A percentile compares a stretch with the other conserved stretches of the same genome.
phyloP scores from a whole-genome alignment of 2,888 invertebrate genomes.

The Heteropelma amictum region DNA sequence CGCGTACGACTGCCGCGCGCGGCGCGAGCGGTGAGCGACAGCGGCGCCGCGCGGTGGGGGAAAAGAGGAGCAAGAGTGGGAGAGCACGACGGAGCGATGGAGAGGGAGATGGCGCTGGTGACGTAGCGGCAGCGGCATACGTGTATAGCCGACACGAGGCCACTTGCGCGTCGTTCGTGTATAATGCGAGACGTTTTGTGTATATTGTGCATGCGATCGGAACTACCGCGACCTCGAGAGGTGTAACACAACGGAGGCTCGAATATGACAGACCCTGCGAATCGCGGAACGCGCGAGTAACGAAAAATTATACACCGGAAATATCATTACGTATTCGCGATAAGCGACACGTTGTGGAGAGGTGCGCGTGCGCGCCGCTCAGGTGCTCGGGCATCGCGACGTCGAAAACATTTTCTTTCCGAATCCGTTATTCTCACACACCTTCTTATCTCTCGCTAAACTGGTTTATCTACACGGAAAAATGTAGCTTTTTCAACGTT shows the following conservation, averaged over 20 bases:
- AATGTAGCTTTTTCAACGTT: too few relatives aligned
- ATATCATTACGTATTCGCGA: background rate
- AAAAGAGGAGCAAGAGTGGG: background rate
- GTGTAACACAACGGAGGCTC: background rate
- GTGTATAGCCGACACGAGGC: slow-evolving; percentile 30
- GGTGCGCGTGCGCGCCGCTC: too few relatives aligned
- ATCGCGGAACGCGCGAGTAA: background rate
- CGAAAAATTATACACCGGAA: slow-evolving; percentile 12
- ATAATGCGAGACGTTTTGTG: slow-evolving; percentile 23
- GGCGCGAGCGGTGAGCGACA: background rate
- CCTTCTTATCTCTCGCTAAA: too few relatives aligned
- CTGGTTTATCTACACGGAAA: too few relatives aligned
- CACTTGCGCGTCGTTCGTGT: slow-evolving; percentile 41
- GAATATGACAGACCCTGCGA: background rate
- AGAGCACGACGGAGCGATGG: background rate
- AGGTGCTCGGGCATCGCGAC: too few relatives aligned
- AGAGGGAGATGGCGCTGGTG: slow-evolving; percentile 13
- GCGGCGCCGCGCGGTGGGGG: background rate
- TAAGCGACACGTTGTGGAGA: background rate
- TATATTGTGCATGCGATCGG: slow-evolving; percentile 9
- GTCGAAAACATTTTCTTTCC: background rate
- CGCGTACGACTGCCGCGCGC: slow-evolving; percentile 38
- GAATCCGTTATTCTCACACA: too few relatives aligned
- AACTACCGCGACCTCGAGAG: slow-evolving; percentile 31
- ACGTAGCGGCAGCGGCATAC: slow-evolving; percentile 1